Conservation (phyloP, 2,113 vertebrate genomes). For the Bubo blakistoni region DNA sequence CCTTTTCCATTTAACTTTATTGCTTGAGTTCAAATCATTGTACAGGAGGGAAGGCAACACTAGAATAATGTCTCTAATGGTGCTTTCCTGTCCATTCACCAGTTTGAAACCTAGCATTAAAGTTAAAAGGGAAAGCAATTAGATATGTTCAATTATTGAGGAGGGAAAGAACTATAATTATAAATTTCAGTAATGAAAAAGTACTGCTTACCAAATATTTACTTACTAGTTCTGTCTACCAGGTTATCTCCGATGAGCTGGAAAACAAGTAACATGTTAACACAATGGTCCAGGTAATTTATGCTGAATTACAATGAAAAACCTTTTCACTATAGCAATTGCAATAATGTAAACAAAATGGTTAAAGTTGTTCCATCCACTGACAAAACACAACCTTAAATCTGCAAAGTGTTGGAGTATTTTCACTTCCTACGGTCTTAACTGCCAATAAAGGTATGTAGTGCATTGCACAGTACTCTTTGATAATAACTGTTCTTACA, state of each 20-base stretch:
- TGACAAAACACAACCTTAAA: not conserved
- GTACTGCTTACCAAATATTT: slow-evolving; percentile 51
- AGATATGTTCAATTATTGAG: slow-evolving; percentile 57
- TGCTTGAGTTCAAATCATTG: slow-evolving; percentile 66
- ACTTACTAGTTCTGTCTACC: not conserved
- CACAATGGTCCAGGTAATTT: not conserved
- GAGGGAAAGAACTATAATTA: slow-evolving; percentile 44
- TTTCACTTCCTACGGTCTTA: not conserved
- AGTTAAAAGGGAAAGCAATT: slow-evolving; percentile 60
- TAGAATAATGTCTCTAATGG: slow-evolving; percentile 53
- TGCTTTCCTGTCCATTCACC: slow-evolving; percentile 45
- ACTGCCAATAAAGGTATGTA: not conserved
- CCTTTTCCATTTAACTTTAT: slow-evolving; percentile 77
- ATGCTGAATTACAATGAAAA: not conserved
- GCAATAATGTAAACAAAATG: not conserved
- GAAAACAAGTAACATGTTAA: not conserved
- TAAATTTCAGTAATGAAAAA: slow-evolving; percentile 32
- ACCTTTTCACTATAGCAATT: not conserved
- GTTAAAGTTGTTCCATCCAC: not conserved
- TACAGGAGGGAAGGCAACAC: slow-evolving; percentile 40
- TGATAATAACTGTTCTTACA: not conserved
- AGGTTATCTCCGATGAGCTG: not conserved
- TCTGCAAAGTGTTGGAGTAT: not conserved
- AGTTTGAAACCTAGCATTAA: slow-evolving; percentile 64
- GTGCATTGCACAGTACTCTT: not conserved